Conservation (phyloP, 2,888 invertebrate genomes). For the Dynastes hyllus region DNA sequence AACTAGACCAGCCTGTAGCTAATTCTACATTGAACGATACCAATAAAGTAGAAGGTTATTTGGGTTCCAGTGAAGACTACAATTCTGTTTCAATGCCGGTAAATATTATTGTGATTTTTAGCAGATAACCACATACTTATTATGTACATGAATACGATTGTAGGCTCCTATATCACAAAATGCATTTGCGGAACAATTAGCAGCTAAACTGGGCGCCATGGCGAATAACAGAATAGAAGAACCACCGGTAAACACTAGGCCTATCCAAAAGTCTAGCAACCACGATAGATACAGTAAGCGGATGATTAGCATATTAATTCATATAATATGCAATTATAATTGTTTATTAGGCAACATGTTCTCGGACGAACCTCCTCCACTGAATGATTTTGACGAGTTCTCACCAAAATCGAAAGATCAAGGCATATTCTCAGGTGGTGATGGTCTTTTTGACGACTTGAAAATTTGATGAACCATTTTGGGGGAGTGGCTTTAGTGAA, state of each 20-base stretch:
- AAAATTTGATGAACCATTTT: constrained; percentile 63
- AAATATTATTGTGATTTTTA: neutral
- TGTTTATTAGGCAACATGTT: constrained; percentile 68
- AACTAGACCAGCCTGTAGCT: constrained; percentile 59
- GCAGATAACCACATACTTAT: neutral
- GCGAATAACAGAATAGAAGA: constrained; percentile 64
- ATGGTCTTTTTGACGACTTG: constrained; percentile 69
- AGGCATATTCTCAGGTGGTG: constrained; percentile 65
- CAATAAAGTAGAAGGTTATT: constrained; percentile 56
- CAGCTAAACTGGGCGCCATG: constrained; percentile 74
- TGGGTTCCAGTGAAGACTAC: constrained; percentile 57
- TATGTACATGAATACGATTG: constrained; percentile 29
- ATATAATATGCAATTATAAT: neutral
- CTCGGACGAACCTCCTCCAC: constrained; percentile 75
- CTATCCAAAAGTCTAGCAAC: constrained; percentile 63
- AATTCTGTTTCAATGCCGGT: constrained; percentile 47
- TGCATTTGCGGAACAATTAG: constrained; percentile 77
- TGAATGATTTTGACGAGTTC: constrained; percentile 64
- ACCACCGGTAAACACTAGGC: constrained; percentile 71
- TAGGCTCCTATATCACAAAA: constrained; percentile 60
- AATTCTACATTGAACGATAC: constrained; percentile 64
- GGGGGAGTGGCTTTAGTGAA: constrained; percentile 42
- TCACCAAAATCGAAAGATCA: constrained; percentile 52
- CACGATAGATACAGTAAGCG: constrained; percentile 51
- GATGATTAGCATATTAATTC: neutral